These are phyloP conservation scores for Rhimphoctona megacephalus DNA, from an alignment of 2,888 invertebrate species.

Conservation along the genomic window DNA sequence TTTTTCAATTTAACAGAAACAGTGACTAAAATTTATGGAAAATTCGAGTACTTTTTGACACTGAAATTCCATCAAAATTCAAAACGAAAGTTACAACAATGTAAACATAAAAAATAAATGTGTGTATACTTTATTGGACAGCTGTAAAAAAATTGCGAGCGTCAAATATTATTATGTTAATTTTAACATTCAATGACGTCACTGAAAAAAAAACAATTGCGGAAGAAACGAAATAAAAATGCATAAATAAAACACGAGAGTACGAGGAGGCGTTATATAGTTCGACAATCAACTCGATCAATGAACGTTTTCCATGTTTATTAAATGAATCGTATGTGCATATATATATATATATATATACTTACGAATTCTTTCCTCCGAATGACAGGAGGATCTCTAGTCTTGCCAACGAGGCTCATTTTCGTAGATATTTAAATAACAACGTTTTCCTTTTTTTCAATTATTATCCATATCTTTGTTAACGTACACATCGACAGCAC, in stretches of 20 bases:
- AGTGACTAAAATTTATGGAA: background rate
- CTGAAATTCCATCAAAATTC: background rate
- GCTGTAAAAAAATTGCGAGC: background rate
- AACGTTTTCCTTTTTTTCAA: constrained; percentile 19
- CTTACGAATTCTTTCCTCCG: constrained; percentile 78
- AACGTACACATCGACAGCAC: constrained; percentile 30
- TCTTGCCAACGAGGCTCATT: constrained; percentile 77
- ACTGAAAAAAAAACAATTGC: background rate
- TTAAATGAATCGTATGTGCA: background rate
- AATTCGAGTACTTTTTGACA: background rate
- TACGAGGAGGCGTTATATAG: constrained; percentile 23
- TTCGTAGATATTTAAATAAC: constrained; percentile 54
- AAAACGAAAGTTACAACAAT: background rate
- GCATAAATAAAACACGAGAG: constrained; percentile 10
- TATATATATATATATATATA: constrained; percentile 62
- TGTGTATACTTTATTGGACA: background rate
- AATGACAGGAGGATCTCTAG: constrained; percentile 77
- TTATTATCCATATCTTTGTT: constrained; percentile 7
- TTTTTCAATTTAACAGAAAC: background rate
- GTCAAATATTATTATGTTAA: background rate
- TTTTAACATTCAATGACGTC: constrained; percentile 3
- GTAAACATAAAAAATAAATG: background rate
- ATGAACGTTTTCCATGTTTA: constrained; percentile 64
- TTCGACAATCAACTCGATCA: constrained; percentile 55
- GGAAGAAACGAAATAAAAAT: background rate